Conservation (phyloP, 2,113 vertebrate genomes). For the Recurvirostra avosetta region DNA sequence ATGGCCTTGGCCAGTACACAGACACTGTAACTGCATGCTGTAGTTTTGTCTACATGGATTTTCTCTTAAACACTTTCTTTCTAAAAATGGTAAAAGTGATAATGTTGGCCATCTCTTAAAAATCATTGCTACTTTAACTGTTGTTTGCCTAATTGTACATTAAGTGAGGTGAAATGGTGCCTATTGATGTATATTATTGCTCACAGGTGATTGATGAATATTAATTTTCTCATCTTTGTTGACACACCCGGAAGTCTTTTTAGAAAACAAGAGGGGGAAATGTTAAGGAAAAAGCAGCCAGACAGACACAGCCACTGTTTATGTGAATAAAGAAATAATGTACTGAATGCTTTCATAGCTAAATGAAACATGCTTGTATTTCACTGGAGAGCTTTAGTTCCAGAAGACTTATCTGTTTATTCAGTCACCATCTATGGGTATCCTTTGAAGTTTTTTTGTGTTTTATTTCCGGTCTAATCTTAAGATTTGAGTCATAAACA, state of each 20-base stretch:
- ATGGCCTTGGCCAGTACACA: not conserved
- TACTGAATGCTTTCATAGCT: not conserved
- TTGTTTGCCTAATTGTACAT: not conserved
- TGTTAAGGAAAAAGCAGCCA: not conserved
- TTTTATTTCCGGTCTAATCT: constrained; percentile 4
- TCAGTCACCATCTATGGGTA: not conserved
- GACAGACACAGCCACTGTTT: not conserved
- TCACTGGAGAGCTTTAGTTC: not conserved
- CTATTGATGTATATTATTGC: not conserved
- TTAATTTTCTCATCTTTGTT: not conserved
- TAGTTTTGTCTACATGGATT: not conserved
- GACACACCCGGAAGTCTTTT: not conserved
- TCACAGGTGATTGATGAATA: not conserved
- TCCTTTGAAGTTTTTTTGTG: not conserved
- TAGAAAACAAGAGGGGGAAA: not conserved
- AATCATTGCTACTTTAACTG: not conserved
- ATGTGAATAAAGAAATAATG: not conserved
- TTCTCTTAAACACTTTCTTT: not conserved
- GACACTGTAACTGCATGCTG: not conserved
- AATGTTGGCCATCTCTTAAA: not conserved
- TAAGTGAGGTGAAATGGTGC: not conserved
- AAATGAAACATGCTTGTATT: not conserved
- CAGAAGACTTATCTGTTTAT: not conserved
- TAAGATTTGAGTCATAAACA: constrained; percentile 16
- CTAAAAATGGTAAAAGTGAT: not conserved